Evolutionary conservation across 2,113 vertebrate species (phyloP), one percentile per base, ranked within the genome.

Genomic region (Phylloscopus trochiloides): DNA sequence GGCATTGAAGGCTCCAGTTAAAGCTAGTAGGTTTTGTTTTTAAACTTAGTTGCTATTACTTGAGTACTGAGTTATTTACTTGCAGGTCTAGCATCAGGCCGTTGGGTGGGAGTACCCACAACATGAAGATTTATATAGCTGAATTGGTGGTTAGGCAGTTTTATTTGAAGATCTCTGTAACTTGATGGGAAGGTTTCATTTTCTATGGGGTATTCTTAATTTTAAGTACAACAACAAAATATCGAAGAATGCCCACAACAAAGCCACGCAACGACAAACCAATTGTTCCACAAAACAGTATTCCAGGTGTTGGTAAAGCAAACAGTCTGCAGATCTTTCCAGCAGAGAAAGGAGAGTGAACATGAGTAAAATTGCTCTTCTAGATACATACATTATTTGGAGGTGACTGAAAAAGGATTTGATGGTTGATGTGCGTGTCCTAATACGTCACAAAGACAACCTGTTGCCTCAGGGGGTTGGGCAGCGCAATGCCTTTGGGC

Each of bases 21-120:
- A 88, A 2, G 2, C 51, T 38, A 14, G 57, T 38, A 73, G 75
- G 55, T 90, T 96, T 96, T 90, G 81, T 58, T 90, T 90, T 87
- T 40, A 81, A 79, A 91, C 77, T 68, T 65, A 83, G 51, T 28
- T 62, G 63, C 78, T 90, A 43, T 92, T 82, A 62, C 86, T 94
- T 92, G 54, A 77, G 26, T n/a, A 62, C 34, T 86, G 74, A 91
- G 79, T 93, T 86, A 93, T 90, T 92, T 87, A 87, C 85, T 88
- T 76, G 48, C 40, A 86, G 45, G 26, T 59, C 29, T 91, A 87
- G 22, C 57, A 48, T 81, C 20, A 72, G 52, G 40, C 17, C 1
- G 1, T 48, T 63, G 50, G 63, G 19, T 6, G 3, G 65, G 40
- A 83, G 73, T 74, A 90, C 34, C 55, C 12, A 3, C 51, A 79